Percentiles rank a stretch among this genome's conserved stretches.
These are phyloP conservation scores for Chiloscyllium punctatum DNA, from an alignment of 2,797 vertebrate species.

Conservation along the genomic window DNA sequence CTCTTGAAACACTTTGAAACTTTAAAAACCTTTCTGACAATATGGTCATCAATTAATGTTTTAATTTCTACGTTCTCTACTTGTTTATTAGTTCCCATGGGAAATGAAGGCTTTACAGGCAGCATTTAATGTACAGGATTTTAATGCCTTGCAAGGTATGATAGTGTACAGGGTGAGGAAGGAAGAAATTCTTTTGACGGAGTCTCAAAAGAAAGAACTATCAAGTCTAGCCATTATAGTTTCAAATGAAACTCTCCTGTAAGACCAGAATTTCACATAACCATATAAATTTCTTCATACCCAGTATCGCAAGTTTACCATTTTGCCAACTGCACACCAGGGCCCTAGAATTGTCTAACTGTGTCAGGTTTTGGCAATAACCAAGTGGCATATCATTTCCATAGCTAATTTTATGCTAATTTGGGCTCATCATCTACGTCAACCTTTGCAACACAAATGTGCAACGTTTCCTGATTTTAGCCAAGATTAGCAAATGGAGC, in stretches of 20 bases:
- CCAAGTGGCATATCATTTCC: background rate
- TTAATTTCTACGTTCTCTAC: background rate
- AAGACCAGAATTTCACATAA: background rate
- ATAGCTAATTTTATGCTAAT: background rate
- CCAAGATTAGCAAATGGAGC: background rate
- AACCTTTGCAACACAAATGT: background rate
- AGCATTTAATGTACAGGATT: background rate
- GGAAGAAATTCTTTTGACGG: no score
- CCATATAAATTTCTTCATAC: background rate
- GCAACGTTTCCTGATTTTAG: background rate
- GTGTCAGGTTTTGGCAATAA: no score
- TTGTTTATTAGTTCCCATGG: background rate
- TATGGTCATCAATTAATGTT: background rate
- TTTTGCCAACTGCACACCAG: background rate
- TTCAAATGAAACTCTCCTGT: background rate
- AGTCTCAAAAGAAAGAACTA: background rate
- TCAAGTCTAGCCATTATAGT: background rate
- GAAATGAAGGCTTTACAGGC: background rate
- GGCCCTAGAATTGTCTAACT: no score
- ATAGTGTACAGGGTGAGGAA: no score
- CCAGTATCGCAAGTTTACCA: background rate
- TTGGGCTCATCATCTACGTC: background rate
- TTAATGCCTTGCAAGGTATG: background rate
- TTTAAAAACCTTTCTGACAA: background rate
- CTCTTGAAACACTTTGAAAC: background rate